Percentiles rank a stretch among this genome's conserved stretches.
Conservation (phyloP, 2,888 invertebrate species). For the Tillus elongatus region DNA sequence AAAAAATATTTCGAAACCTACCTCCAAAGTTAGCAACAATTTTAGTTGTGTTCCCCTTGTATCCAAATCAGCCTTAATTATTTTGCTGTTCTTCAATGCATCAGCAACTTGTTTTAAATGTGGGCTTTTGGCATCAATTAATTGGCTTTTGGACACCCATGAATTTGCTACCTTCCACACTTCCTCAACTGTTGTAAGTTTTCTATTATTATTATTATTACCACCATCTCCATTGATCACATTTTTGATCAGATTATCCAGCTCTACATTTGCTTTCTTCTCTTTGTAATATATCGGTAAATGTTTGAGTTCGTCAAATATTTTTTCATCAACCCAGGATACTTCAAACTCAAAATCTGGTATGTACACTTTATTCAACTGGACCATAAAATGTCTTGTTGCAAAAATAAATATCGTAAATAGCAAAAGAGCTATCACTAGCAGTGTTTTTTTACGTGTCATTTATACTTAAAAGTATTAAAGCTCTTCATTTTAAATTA, state of each 20-base stretch:
- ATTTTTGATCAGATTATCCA: too few relatives aligned
- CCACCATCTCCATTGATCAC: constrained; percentile 13
- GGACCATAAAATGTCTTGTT: neutral
- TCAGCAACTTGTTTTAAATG: constrained; percentile 55
- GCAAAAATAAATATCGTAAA: neutral
- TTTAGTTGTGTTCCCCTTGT: constrained; percentile 86
- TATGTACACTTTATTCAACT: neutral
- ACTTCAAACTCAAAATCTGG: neutral
- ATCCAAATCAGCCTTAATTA: constrained; percentile 69
- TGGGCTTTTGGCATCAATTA: constrained; percentile 37
- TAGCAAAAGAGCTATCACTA: neutral
- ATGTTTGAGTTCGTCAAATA: neutral
- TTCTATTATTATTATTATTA: too few relatives aligned
- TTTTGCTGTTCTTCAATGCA: constrained; percentile 56
- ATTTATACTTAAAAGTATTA: too few relatives aligned
- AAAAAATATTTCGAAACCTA: too few relatives aligned
- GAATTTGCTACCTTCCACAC: constrained; percentile 38
- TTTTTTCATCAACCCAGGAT: neutral
- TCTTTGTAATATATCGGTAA: constrained; percentile 1
- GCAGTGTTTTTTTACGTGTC: neutral
- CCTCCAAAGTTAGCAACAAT: constrained; percentile 64
- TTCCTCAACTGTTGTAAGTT: constrained; percentile 18
- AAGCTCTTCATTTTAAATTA: too few relatives aligned
- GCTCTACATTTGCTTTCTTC: too few relatives aligned
- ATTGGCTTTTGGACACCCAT: constrained; percentile 36